phyloP scores from a whole-genome alignment of 2,797 vertebrate genomes.

The Pseudochirops cupreus region DNA sequence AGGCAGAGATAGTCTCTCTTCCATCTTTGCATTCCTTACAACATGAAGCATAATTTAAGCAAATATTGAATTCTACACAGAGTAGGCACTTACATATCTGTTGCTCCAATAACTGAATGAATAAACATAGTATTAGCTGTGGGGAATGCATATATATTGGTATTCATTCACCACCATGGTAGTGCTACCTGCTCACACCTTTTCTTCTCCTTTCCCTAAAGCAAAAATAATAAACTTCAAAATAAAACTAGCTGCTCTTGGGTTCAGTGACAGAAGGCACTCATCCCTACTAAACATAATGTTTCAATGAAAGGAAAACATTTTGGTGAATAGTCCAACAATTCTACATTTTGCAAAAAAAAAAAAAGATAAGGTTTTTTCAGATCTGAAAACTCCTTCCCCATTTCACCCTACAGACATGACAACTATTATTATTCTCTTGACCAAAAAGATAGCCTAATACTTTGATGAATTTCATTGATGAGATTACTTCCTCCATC shows the following conservation, averaged over 20 bases:
- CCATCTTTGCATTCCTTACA: not conserved
- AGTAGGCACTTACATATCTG: not conserved
- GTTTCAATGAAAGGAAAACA: slow-evolving; percentile 28
- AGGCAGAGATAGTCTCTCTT: no score
- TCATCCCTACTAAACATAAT: not conserved
- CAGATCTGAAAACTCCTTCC: not conserved
- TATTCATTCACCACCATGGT: not conserved
- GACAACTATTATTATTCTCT: no score
- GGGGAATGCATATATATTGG: not conserved
- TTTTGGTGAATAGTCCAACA: not conserved
- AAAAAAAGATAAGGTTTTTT: not conserved
- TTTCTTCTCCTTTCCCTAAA: not conserved
- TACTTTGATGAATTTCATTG: not conserved
- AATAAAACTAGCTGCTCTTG: not conserved
- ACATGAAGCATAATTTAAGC: accelerated
- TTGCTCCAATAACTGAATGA: not conserved
- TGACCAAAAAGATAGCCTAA: not conserved
- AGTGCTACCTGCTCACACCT: not conserved
- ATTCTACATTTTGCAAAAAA: not conserved
- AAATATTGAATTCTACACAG: not conserved
- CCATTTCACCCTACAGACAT: not conserved
- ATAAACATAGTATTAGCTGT: not conserved
- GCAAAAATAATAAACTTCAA: slow-evolving; percentile 19
- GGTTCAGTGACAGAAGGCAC: not conserved
- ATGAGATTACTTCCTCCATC: not conserved